Evolutionary conservation across 1,140 invertebrate genomes (phyloP), one percentile per base, ranked within the genome.

Genomic region (Atta colombica): DNA sequence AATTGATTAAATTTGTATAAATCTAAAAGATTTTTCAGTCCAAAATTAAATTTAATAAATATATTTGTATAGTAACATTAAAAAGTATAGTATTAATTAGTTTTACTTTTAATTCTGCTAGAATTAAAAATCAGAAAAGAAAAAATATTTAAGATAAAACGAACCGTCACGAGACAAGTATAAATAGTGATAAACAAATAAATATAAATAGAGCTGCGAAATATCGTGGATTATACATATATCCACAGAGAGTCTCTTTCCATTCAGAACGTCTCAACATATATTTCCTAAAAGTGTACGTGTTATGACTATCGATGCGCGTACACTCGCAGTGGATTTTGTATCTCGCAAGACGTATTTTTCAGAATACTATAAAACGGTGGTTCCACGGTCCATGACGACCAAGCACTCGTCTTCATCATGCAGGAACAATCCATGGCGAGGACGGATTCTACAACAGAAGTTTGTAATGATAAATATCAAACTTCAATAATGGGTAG

Each of bases 371-470:
- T 92, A 28, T 94, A 94, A 89, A 94, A 94, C 66, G 94, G 93
- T 77, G 91, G 65, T 69, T 94, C 91, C 39, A 89, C 68, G 35
- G 87, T 35, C 77, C 77, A 0, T 35, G 94, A 93, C 91, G 90
- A 89, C 94, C 92, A 92, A 74, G 61, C 45, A 72, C 88, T 74
- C 61, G 88, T 49, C 78, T 94, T 93, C 92, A 93, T 91, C 86
- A 93, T 92, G 77, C 94, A 95, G 77, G 93, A 91, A 55, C 94
- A 94, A 45, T 94, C 93, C 93, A 94, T 94, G 31, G 90, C 91
- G 78, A 92, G 92, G 68, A 92, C 69, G 49, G 84, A 77, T 65
- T 71, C 71, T 92, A 87, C 74, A 75, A 81, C 25, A 60, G 53
- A 74, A 16, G 12, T 53, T 53, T 10, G 21, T 12, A 28, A 7